phyloP scores from a whole-genome alignment of 2,113 vertebrate species.

The Cephalopholis sonnerati region DNA sequence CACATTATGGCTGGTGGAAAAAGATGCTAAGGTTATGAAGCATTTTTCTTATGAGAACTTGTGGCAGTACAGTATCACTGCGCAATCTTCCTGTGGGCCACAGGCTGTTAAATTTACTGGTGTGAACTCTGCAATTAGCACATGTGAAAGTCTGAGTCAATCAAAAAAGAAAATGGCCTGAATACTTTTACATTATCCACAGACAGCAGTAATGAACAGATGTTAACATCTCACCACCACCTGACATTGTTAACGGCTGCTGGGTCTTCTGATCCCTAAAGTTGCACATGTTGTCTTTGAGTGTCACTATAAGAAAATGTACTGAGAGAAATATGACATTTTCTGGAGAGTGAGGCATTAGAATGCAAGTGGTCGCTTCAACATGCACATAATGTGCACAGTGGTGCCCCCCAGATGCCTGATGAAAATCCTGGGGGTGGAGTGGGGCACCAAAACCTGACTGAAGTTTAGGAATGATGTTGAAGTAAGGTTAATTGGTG shows the following conservation, averaged over 20 bases:
- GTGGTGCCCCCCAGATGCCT: too few relatives aligned
- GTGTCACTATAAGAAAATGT: too few relatives aligned
- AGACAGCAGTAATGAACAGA: slow-evolving; percentile 25
- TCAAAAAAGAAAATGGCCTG: not conserved
- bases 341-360: too few relatives aligned
- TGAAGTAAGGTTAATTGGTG: too few relatives aligned
- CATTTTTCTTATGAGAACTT: not conserved
- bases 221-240: slow-evolving; percentile 11
- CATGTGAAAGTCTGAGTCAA: slow-evolving; percentile 11
- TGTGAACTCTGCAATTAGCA: slow-evolving; percentile 31
- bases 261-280: slow-evolving; percentile 8
- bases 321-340: too few relatives aligned
- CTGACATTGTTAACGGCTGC: slow-evolving; percentile 22
- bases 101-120: slow-evolving; percentile 24
- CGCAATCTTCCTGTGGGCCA: not conserved
- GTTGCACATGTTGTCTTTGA: slow-evolving; percentile 5
- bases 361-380: too few relatives aligned
- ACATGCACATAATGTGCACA: too few relatives aligned
- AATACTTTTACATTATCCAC: slow-evolving; percentile 25
- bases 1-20: not conserved
- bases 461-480: too few relatives aligned
- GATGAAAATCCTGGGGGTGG: too few relatives aligned
- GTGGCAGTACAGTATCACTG: not conserved
- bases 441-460: too few relatives aligned
- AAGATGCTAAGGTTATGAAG: not conserved